Percentiles rank a stretch among this genome's conserved stretches.
Conservation (phyloP, 2,797 vertebrate species). For the Helostoma temminkii region DNA sequence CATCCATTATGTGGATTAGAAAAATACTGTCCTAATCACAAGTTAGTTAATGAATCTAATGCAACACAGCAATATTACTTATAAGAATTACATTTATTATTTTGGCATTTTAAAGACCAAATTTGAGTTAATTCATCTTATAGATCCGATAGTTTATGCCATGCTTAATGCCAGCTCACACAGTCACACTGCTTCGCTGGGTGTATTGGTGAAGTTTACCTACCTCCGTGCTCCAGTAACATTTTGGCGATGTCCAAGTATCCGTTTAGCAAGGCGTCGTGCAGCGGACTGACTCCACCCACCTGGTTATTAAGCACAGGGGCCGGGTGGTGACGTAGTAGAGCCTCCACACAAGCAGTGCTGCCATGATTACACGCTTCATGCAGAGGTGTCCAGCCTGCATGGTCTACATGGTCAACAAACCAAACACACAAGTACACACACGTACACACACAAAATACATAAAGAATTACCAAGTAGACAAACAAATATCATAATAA, state of each 20-base stretch:
- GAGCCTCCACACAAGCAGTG: slow-evolving; percentile 90
- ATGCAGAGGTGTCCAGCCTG: slow-evolving; percentile 97
- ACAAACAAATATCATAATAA: not conserved
- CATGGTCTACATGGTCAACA: slow-evolving; percentile 89
- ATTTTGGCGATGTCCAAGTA: slow-evolving; percentile 92
- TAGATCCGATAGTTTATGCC: too few relatives aligned
- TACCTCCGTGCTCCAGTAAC: slow-evolving; percentile 88
- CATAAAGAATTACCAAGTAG: not conserved
- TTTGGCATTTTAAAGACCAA: not conserved
- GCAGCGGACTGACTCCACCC: slow-evolving; percentile 93
- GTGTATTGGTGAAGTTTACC: slow-evolving; percentile 39
- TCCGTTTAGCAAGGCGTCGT: slow-evolving; percentile 91
- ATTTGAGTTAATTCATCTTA: too few relatives aligned
- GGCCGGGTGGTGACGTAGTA: slow-evolving; percentile 89
- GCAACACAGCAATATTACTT: not conserved
- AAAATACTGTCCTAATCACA: not conserved
- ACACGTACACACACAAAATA: not conserved
- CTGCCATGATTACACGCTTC: slow-evolving; percentile 98
- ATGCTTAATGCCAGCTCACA: too few relatives aligned
- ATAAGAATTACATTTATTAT: not conserved
- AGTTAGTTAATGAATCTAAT: too few relatives aligned
- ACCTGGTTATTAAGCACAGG: slow-evolving; percentile 91
- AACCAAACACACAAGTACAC: slow-evolving; percentile 15
- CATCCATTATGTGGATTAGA: not conserved
- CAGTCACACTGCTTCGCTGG: too few relatives aligned